A percentile compares a stretch with the other conserved stretches of the same genome.
phyloP scores from a whole-genome alignment of 2,888 invertebrate genomes.

The Iselma pallidipennis region DNA sequence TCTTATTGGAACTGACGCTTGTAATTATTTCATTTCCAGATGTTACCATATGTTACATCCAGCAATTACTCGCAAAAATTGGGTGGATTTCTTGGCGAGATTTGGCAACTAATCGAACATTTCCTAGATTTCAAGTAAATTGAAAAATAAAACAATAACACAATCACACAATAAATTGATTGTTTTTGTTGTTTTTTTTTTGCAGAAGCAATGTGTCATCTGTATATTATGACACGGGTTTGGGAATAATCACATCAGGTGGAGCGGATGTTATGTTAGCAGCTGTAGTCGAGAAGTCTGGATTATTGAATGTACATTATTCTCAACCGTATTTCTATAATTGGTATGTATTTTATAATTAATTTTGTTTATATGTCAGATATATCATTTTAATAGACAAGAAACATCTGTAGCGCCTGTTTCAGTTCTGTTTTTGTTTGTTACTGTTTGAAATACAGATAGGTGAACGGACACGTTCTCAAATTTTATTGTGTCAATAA shows the following conservation, averaged over 20 bases:
- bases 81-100: constrained; percentile 54
- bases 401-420: too few relatives aligned
- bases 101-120: constrained; percentile 52
- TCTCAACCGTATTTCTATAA: constrained; percentile 50
- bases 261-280: constrained; percentile 47
- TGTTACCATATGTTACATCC: constrained; percentile 50
- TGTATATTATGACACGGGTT: constrained; percentile 41
- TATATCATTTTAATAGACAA: too few relatives aligned
- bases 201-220: constrained; percentile 38
- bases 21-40: constrained; percentile 40
- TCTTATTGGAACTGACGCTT: too few relatives aligned
- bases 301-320: constrained; percentile 39
- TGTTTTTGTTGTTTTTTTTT: constrained; percentile 11
- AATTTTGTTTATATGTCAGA: too few relatives aligned
- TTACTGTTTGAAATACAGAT: too few relatives aligned
- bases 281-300: constrained; percentile 40
- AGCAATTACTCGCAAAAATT: constrained; percentile 40
- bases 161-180: not conserved
- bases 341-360: constrained; percentile 37
- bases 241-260: constrained; percentile 38
- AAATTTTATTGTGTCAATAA: too few relatives aligned
- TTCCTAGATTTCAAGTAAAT: constrained; percentile 51
- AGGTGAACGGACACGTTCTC: too few relatives aligned
- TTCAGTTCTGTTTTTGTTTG: too few relatives aligned
- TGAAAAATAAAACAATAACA: constrained; percentile 9